Conservation (phyloP, 1,140 invertebrate species). For the Aphaenogaster ashmeadi region DNA sequence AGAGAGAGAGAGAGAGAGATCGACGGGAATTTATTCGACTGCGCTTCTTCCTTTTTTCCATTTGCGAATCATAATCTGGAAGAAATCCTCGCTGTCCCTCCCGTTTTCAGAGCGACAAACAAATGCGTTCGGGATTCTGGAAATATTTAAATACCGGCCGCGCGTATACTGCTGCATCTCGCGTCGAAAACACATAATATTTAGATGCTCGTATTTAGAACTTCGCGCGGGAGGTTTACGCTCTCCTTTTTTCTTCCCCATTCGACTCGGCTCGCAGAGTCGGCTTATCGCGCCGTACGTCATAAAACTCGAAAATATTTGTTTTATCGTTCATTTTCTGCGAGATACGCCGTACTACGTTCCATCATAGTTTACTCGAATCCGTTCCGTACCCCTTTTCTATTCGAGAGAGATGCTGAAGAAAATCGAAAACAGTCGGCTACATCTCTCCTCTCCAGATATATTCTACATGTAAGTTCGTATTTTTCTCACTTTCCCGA, state of each 20-base stretch:
- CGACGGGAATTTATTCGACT: not conserved
- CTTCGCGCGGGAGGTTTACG: not conserved
- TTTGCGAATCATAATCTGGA: not conserved
- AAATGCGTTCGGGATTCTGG: constrained; percentile 1
- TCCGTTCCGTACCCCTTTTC: not conserved
- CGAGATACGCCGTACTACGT: not conserved
- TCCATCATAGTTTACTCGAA: not conserved
- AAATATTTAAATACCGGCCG: constrained; percentile 32
- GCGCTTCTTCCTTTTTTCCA: not conserved
- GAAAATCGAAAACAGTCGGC: not conserved
- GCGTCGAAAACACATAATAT: constrained; percentile 29
- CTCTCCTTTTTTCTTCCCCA: not conserved
- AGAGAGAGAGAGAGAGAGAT: not conserved
- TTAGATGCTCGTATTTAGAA: constrained; percentile 29
- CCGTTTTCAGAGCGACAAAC: not conserved
- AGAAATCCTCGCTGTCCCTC: not conserved
- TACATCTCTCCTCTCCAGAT: not conserved
- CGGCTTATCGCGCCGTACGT: not conserved
- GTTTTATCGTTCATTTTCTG: constrained; percentile 1
- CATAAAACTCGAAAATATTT: constrained; percentile 35
- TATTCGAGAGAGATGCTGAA: not conserved
- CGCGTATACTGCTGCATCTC: not conserved
- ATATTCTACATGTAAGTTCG: not conserved
- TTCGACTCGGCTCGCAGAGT: not conserved
- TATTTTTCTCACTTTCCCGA: not conserved